phyloP scores from a whole-genome alignment of 2,797 vertebrate genomes.

The Bucorvus abyssinicus region DNA sequence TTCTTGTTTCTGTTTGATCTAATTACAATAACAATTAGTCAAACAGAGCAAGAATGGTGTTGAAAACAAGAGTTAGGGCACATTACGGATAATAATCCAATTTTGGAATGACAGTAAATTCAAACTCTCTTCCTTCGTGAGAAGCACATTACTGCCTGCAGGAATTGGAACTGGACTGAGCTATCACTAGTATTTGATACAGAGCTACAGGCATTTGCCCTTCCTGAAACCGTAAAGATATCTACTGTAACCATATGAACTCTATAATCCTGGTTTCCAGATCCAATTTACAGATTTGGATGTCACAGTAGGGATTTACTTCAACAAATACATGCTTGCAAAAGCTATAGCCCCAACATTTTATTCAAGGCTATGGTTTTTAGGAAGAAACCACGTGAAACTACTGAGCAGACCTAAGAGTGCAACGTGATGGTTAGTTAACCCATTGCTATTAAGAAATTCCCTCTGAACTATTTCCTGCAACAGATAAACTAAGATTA shows the following conservation, averaged over 20 bases:
- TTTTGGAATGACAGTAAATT: not conserved
- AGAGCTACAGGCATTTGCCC: slow-evolving; percentile 56
- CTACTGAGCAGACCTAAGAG: not conserved
- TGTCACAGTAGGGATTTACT: slow-evolving; percentile 2
- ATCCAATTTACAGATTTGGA: slow-evolving; percentile 42
- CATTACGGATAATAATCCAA: not conserved
- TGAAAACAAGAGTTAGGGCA: not conserved
- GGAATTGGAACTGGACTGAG: slow-evolving; percentile 10
- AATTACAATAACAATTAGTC: not conserved
- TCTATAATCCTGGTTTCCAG: slow-evolving; percentile 49
- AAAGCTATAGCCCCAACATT: not conserved
- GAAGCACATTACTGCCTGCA: not conserved
- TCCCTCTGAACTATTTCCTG: not conserved
- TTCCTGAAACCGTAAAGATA: slow-evolving; percentile 66
- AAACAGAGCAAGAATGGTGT: not conserved
- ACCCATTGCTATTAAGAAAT: not conserved
- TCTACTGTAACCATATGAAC: slow-evolving; percentile 37
- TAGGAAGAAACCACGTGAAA: not conserved
- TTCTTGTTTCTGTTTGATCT: not conserved
- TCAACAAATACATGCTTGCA: not conserved
- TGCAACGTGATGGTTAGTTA: not conserved
- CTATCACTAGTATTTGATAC: slow-evolving; percentile 40
- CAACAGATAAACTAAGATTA: not conserved
- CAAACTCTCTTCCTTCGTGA: not conserved
- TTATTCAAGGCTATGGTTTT: not conserved